Evolutionary conservation across 1,140 invertebrate genomes (phyloP).

Genomic region (Nymphalis io): DNA sequence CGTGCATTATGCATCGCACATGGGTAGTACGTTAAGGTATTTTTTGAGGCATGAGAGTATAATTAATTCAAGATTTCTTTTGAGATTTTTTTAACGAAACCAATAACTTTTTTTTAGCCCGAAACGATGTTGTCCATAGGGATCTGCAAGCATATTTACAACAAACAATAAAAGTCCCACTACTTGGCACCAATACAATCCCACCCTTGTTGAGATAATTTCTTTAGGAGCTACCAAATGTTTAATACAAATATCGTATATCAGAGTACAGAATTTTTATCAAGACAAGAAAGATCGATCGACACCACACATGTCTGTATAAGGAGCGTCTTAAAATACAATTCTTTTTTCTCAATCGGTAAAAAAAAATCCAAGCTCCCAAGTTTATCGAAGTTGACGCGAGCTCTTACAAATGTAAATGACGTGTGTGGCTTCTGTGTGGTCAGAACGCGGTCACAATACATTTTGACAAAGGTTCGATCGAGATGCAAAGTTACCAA

Average conservation of each 20-base stretch:
- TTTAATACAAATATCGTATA: neutral
- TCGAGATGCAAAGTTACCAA: neutral
- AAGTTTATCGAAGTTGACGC: neutral
- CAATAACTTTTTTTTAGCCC: too few species aligned
- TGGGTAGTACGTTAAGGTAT: too few species aligned
- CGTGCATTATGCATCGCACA: too few species aligned
- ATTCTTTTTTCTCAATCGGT: neutral
- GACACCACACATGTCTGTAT: neutral
- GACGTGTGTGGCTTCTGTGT: constrained; percentile 9
- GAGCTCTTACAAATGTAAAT: constrained; percentile 13
- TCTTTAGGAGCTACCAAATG: neutral
- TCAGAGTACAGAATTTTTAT: constrained; percentile 4
- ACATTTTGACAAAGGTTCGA: constrained; percentile 1
- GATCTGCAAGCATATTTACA: too few species aligned
- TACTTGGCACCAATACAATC: too few species aligned
- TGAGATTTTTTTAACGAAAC: too few species aligned
- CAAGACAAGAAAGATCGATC: constrained; percentile 6
- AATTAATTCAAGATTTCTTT: too few species aligned
- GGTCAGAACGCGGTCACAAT: neutral
- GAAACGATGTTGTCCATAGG: too few species aligned
- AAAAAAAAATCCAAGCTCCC: neutral
- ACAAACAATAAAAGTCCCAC: too few species aligned
- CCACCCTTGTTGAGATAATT: too few species aligned
- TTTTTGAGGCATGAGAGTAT: too few species aligned
- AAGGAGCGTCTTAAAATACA: constrained; percentile 1